Base-by-base conservation (phyloP, 2,797 vertebrate genomes). In the Sciurus vulgaris region DNA sequence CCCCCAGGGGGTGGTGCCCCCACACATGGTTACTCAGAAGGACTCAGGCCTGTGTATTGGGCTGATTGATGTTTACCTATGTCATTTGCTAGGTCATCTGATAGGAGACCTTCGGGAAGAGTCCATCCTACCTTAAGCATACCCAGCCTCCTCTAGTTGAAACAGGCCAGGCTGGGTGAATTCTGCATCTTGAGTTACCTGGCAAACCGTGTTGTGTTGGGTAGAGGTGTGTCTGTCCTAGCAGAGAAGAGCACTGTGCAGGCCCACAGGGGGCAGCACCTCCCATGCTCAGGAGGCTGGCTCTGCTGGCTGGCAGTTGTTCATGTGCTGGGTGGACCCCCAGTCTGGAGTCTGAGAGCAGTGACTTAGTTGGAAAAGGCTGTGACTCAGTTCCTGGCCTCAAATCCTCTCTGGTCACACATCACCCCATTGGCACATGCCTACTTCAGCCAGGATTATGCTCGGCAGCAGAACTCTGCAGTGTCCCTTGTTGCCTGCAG, bases 31-130 rank as follows among this genome's bases (percentile, higher is more conserved):
- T 54, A 76, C 63, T 38, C 6, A 12, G 74, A 63, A n/a, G 2
- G 3, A 13, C 74, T 30, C 0, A 0, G 14, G 17, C 35, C 7
- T 1, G 15, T 0, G 0, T 17, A 81, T 67, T 33, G 26, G 22
- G 22, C 59, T 30, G 7, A 14, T 35, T 3, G 0, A 15, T 15
- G 59, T 67, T 38, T 79, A 61, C 44, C 41, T 14, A 24, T 78
- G 2, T 41, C 14, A n/a, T 30, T 30, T 54, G 67, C 15, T n/a
- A 5, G 9, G 13, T 35, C 28, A 3, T 5, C 0, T 1, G 63
- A 26, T 0, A 87, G 35, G 33, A n/a, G 63, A 22, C 20, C 18
- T 26, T 74, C 74, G 9, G 22, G 70, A 65, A 38, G 41, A 30
- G 59, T 28, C 51, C 30, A 30, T 7, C 35, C 30, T 24, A 22